Evolutionary conservation across 92 coral and sea anemone genomes (phyloP).

Genomic region (Phenganax subtilis): DNA sequence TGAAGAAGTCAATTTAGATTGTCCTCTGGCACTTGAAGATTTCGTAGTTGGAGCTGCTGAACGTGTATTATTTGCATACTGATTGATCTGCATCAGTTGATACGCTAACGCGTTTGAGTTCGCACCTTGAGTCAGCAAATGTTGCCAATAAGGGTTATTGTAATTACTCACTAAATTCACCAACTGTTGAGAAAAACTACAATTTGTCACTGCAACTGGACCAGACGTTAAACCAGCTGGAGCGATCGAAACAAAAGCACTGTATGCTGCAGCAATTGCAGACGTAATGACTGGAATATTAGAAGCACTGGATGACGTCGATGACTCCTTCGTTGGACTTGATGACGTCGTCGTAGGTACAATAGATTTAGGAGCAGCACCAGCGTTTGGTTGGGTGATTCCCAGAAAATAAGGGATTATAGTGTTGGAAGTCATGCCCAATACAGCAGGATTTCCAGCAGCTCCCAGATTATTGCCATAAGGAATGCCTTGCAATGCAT

Average conservation of each 20-base stretch:
- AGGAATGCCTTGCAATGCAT: slow-evolving; percentile 70
- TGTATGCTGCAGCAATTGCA: slow-evolving; percentile 97
- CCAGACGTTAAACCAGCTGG: slow-evolving; percentile 47
- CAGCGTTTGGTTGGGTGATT: slow-evolving; percentile 41
- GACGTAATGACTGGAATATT: slow-evolving; percentile 56
- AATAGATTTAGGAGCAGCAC: slow-evolving; percentile 67
- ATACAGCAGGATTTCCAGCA: slow-evolving; percentile 43
- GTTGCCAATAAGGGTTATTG: slow-evolving; percentile 63
- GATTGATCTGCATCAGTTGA: slow-evolving; percentile 75
- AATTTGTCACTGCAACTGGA: slow-evolving; percentile 54
- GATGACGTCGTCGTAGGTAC: slow-evolving; percentile 42
- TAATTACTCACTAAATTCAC: slow-evolving; percentile 94
- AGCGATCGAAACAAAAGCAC: slow-evolving; percentile 92
- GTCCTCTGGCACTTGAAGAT: slow-evolving; percentile 20
- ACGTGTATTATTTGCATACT: slow-evolving; percentile 43
- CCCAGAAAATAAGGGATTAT: slow-evolving; percentile 56
- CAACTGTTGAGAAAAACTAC: slow-evolving; percentile 83
- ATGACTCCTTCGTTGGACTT: slow-evolving; percentile 15
- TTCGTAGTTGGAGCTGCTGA: slow-evolving; percentile 39
- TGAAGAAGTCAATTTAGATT: slow-evolving; percentile 20
- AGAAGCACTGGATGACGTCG: slow-evolving; percentile 49
- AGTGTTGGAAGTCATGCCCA: slow-evolving; percentile 59
- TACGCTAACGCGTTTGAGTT: slow-evolving; percentile 63
- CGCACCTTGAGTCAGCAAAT: slow-evolving; percentile 51
- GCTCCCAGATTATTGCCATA: slow-evolving; percentile 60